Base-by-base conservation (phyloP, 2,888 invertebrate species). In the Steinernema carpocapsae region DNA sequence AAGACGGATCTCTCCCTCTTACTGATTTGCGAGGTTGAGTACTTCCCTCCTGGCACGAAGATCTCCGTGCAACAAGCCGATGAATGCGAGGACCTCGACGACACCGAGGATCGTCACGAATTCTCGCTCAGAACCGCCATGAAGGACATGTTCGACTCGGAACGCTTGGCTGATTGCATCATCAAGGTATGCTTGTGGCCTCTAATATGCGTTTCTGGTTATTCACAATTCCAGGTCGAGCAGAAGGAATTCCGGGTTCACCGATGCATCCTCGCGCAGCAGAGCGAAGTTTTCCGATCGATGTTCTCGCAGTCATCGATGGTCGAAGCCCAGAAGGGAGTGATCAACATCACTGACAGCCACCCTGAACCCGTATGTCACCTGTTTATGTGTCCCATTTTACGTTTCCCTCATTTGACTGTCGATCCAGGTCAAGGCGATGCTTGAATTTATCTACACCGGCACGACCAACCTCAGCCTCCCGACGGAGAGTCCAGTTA, bases 381-480 rank as follows among this genome's bases (percentile, higher is more conserved):
- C 56, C 56, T 19, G 1, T 32, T 17, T 22, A 24, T 74, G 2
- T 70, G 17, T 6, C 17, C 22, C 26, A 17, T 70, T 10, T 24
- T 10, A 52, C 0, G n/a, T 19, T 52, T 19, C 7, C 74, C n/a
- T n/a, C n/a, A n/a, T n/a, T n/a, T n/a, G n/a, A n/a, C n/a, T n/a
- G n/a, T n/a, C n/a, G n/a, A n/a, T 10, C 37, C 37, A 83, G 81
- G 82, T 84, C 10, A 75, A 79, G 0, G 84, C 82, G 0, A 84
- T 86, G 85, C 77, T 86, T 10, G 83, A 86, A 72, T 86, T 79
- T 74, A 84, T 86, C 78, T 86, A 86, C 77, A 83, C 83, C 0
- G 85, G 83, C 76, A 4, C 70, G 74, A 12, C 48, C 79, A n/a
- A 80, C 81, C n/a, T 64, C 56, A 71, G 72, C 59, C 64, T 76